A percentile compares a stretch with the other conserved stretches of the same genome.
Conservation (phyloP, 2,888 invertebrate species). For the Eurois occulta region DNA sequence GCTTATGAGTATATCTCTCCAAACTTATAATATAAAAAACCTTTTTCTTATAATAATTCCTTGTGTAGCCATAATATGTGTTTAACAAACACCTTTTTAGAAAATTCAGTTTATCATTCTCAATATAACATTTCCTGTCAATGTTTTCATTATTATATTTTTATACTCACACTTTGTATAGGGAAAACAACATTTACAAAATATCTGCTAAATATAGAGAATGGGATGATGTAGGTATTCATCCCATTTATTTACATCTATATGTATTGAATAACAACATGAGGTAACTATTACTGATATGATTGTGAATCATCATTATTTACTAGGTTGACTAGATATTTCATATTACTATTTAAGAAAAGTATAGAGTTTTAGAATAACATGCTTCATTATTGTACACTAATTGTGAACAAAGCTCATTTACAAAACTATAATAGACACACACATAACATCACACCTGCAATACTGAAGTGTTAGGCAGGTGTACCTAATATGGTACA, state of each 20-base stretch:
- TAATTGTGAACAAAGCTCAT: not conserved
- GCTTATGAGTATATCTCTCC: not conserved
- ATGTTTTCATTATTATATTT: slow-evolving; percentile 8
- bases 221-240: slow-evolving; percentile 25
- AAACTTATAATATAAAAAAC: not conserved
- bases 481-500: no score
- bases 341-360: not conserved
- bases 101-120: slow-evolving; percentile 2
- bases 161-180: not conserved
- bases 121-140: slow-evolving; percentile 1
- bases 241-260: slow-evolving; percentile 37
- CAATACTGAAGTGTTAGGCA: no score
- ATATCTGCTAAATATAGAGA: slow-evolving; percentile 12
- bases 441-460: not conserved
- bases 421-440: not conserved
- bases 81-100: not conserved
- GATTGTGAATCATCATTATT: slow-evolving; percentile 22
- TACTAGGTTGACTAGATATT: not conserved
- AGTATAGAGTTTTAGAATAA: not conserved
- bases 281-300: slow-evolving; percentile 31
- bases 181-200: slow-evolving; percentile 34
- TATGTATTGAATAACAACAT: slow-evolving; percentile 43
- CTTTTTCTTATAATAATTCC: not conserved
- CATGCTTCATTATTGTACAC: not conserved
- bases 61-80: no score